Conservation (phyloP, 2,888 invertebrate genomes). For the Idaea biselata region DNA sequence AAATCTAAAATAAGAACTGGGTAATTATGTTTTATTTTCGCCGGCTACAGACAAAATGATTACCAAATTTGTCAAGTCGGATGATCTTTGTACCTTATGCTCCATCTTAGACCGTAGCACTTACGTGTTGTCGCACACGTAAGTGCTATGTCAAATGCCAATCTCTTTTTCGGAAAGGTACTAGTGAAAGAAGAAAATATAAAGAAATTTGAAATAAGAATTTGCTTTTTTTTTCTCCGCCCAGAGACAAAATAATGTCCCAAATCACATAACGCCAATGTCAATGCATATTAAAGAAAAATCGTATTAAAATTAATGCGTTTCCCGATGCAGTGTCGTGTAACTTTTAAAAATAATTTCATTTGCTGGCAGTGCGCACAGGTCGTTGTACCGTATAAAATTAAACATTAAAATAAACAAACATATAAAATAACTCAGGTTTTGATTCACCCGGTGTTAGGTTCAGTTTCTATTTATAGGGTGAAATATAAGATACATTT, state of each 20-base stretch:
- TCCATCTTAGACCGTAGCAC: too few relatives aligned
- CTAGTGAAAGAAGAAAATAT: too few relatives aligned
- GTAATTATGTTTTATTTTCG: not conserved
- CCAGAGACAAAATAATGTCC: too few relatives aligned
- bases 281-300: constrained; percentile 1
- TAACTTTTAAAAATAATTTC: constrained; percentile 36
- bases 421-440: constrained; percentile 65
- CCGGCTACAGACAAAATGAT: too few relatives aligned
- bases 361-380: constrained; percentile 27
- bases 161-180: too few relatives aligned
- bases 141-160: too few relatives aligned
- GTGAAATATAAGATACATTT: constrained; percentile 19
- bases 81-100: too few relatives aligned
- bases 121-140: too few relatives aligned
- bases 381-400: constrained; percentile 75
- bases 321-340: constrained; percentile 28
- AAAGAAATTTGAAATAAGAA: too few relatives aligned
- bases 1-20: constrained; percentile 17
- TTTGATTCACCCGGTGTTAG: constrained; percentile 59
- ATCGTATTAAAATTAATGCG: constrained; percentile 20
- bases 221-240: too few relatives aligned
- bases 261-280: too few relatives aligned
- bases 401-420: constrained; percentile 77
- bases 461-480: constrained; percentile 44
- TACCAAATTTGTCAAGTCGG: too few relatives aligned